Base-by-base conservation (phyloP, 2,888 invertebrate genomes). In the Brassicogethes aeneus region DNA sequence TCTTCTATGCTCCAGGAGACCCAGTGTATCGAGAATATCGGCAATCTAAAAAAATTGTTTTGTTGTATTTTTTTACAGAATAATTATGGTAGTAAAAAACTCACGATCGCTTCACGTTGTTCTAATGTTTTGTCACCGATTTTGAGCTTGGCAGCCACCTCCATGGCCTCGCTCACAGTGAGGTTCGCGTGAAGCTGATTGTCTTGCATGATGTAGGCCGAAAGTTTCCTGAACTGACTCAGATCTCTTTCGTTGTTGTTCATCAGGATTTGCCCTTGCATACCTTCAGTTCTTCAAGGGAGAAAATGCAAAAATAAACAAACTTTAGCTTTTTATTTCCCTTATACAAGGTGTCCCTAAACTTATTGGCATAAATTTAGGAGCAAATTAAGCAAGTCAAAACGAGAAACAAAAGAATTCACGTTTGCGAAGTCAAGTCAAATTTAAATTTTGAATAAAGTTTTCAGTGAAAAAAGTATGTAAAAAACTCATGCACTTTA, bases 201-300 rank as follows among this genome's bases (percentile, higher is more conserved):
- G 63, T 91, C 90, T 67, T 96, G 95, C 93, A 94, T 91, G 65
- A 96, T 96, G 70, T 95, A 95, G 59, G 91, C 92, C 0, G 93
- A 93, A 52, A 92, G 74, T 70, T 94, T 94, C 44, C 92, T 80
- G 73, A 95, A 95, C 55, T 80, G 77, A 52, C 87, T 87, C 48
- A 88, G 68, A 66, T 88, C 86, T 48, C 89, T 76, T 68, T 87
- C 88, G 62, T 79, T 77, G 3, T 85, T 86, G 63, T 90, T 90
- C 73, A 89, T 86, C 45, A 87, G 82, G 53, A 90, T 85, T 57
- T 85, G 85, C 39, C 89, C 89, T 60, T 82, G 81, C 70, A 83
- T 80, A 42, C 85, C 87, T 41, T 80, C 78, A 14, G 85, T 85
- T 69, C 89, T 89, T 66, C 41, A 66, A 61, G 54, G 30, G 42